These are phyloP conservation scores for Philopotamus ludificatus DNA, from an alignment of 1,140 invertebrate genomes.

Conservation along the genomic window DNA sequence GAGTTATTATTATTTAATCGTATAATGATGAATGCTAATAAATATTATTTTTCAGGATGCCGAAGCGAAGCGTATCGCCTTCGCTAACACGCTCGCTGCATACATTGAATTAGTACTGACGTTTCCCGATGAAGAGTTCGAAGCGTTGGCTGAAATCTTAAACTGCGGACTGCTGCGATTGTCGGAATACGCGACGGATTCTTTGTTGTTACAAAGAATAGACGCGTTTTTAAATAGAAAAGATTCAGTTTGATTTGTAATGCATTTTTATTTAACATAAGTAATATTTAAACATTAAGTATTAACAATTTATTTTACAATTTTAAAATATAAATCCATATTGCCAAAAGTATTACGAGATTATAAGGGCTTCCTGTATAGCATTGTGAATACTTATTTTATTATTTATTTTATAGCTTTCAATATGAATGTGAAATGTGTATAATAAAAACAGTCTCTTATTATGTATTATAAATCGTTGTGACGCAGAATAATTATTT, in stretches of 20 bases:
- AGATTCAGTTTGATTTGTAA: constrained; percentile 34
- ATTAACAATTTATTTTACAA: no score
- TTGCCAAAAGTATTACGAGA: no score
- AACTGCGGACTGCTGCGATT: constrained; percentile 58
- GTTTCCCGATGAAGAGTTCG: constrained; percentile 56
- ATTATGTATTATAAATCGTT: no score
- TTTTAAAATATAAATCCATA: no score
- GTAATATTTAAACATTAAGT: no score
- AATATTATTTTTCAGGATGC: constrained; percentile 50
- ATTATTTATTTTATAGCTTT: no score
- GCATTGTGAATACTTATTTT: no score
- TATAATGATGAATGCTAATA: background rate
- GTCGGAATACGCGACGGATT: constrained; percentile 56
- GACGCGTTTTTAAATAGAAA: constrained; percentile 39
- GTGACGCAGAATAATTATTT: no score
- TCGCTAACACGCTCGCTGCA: constrained; percentile 61
- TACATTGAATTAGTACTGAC: constrained; percentile 60
- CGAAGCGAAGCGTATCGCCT: constrained; percentile 57
- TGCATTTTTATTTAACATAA: no score
- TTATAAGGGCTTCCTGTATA: no score
- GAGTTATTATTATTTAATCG: constrained; percentile 33
- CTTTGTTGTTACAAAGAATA: constrained; percentile 47
- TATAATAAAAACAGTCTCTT: no score
- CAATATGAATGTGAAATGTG: no score
- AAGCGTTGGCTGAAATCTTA: constrained; percentile 55